Percentiles rank a stretch among this genome's conserved stretches.
These are phyloP conservation scores for Chesias legatella DNA, from an alignment of 2,888 invertebrate genomes.

Conservation along the genomic window DNA sequence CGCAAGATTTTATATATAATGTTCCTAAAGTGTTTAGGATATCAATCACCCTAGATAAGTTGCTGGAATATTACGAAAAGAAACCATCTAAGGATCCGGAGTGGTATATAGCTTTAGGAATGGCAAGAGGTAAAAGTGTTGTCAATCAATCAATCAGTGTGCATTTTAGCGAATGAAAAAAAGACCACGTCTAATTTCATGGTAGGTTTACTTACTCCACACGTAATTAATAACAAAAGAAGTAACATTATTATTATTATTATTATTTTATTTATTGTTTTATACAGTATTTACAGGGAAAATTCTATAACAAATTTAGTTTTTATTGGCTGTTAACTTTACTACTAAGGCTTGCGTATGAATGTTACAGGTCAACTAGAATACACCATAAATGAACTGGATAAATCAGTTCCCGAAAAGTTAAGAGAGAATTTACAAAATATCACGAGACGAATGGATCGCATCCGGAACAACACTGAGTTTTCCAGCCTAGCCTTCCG, in stretches of 20 bases:
- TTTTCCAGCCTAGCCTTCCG: constrained; percentile 51
- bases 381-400: constrained; percentile 69
- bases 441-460: constrained; percentile 65
- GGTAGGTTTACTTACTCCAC: too few relatives aligned
- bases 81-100: constrained; percentile 75
- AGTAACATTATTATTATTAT: too few relatives aligned
- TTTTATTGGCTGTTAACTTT: too few relatives aligned
- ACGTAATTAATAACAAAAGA: too few relatives aligned
- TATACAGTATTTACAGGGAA: too few relatives aligned
- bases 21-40: constrained; percentile 72
- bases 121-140: constrained; percentile 64
- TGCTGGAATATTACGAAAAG: constrained; percentile 65
- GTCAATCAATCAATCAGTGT: too few relatives aligned
- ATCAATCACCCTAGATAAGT: constrained; percentile 63
- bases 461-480: constrained; percentile 57
- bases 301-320: too few relatives aligned
- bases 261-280: too few relatives aligned
- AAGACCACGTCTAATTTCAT: too few relatives aligned
- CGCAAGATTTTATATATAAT: constrained; percentile 74
- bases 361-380: constrained; percentile 57
- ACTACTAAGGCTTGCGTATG: too few relatives aligned
- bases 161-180: constrained; percentile 6
- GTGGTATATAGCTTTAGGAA: constrained; percentile 63
- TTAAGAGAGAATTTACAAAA: constrained; percentile 67
- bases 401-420: constrained; percentile 63